phyloP scores from a whole-genome alignment of 2,113 vertebrate species.

The Glareola pratincola region DNA sequence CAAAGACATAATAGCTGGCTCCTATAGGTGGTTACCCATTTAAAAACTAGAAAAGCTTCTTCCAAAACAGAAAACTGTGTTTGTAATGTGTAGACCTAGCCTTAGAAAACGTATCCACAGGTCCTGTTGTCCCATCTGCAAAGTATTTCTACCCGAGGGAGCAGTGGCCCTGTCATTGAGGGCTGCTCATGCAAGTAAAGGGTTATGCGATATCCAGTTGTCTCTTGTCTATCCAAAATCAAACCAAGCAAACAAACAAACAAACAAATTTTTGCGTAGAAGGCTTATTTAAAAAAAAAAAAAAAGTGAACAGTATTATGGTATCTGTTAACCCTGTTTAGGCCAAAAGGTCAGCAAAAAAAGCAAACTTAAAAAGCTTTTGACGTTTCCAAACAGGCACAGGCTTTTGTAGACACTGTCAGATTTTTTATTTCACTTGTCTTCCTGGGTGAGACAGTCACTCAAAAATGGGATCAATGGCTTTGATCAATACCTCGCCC shows the following conservation, averaged over 20 bases:
- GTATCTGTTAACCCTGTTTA: not conserved
- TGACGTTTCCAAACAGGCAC: not conserved
- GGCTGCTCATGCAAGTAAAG: not conserved
- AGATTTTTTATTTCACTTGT: constrained; percentile 26
- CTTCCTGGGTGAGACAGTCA: constrained; percentile 6
- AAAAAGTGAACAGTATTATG: not conserved
- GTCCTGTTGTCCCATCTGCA: not conserved
- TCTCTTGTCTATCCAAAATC: not conserved
- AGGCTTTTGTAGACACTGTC: not conserved
- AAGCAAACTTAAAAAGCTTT: not conserved
- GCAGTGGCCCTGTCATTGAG: not conserved
- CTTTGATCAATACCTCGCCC: constrained; percentile 12
- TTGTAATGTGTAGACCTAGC: not conserved
- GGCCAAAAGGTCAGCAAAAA: not conserved
- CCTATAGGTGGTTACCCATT: not conserved
- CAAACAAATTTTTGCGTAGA: not conserved
- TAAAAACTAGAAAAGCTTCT: not conserved
- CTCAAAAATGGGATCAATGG: constrained; percentile 49
- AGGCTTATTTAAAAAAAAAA: not conserved
- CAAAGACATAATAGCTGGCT: not conserved
- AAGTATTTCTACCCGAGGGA: not conserved
- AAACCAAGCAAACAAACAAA: not conserved
- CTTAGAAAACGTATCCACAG: not conserved
- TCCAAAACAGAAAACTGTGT: not conserved
- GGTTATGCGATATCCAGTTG: accelerated